Percentiles rank a stretch among this genome's conserved stretches.
These are phyloP conservation scores for Stictocephala bisonia DNA, from an alignment of 2,888 invertebrate species.

Conservation along the genomic window DNA sequence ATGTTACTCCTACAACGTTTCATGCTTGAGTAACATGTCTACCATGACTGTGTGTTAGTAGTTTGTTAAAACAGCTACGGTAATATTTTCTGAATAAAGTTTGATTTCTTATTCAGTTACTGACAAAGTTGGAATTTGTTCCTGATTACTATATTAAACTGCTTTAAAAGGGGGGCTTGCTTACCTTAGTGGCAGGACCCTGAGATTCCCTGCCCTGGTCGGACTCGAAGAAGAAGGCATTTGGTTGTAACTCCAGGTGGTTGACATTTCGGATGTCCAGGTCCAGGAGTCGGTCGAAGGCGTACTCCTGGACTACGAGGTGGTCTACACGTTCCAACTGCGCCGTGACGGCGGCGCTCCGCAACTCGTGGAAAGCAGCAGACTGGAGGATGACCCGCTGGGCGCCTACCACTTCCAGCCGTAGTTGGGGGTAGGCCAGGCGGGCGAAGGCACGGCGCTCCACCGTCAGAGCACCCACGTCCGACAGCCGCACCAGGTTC, in stretches of 20 bases:
- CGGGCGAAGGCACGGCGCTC: slow-evolving; percentile 72
- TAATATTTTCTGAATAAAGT: too few relatives aligned
- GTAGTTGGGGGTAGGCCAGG: slow-evolving; percentile 63
- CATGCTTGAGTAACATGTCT: too few relatives aligned
- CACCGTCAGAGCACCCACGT: slow-evolving; percentile 65
- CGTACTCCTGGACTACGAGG: slow-evolving; percentile 72
- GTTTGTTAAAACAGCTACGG: too few relatives aligned
- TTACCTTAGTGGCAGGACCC: slow-evolving; percentile 34
- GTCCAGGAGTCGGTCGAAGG: slow-evolving; percentile 75
- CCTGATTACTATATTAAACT: too few relatives aligned
- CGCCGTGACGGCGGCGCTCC: slow-evolving; percentile 71
- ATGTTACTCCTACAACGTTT: too few relatives aligned
- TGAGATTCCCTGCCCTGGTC: slow-evolving; percentile 66
- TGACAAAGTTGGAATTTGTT: too few relatives aligned
- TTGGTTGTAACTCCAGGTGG: slow-evolving; percentile 69
- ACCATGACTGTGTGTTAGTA: too few relatives aligned
- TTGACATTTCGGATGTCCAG: slow-evolving; percentile 71
- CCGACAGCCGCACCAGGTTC: slow-evolving; percentile 65
- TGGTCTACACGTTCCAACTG: slow-evolving; percentile 70
- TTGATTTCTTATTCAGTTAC: too few relatives aligned
- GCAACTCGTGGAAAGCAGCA: slow-evolving; percentile 48
- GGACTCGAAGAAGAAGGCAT: slow-evolving; percentile 69
- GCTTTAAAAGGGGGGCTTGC: too few relatives aligned
- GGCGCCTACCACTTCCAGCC: slow-evolving; percentile 8
- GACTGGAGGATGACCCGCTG: slow-evolving; percentile 15